These are phyloP conservation scores for Oreortyx pictus DNA, from an alignment of 2,797 vertebrate genomes.

Conservation along the genomic window DNA sequence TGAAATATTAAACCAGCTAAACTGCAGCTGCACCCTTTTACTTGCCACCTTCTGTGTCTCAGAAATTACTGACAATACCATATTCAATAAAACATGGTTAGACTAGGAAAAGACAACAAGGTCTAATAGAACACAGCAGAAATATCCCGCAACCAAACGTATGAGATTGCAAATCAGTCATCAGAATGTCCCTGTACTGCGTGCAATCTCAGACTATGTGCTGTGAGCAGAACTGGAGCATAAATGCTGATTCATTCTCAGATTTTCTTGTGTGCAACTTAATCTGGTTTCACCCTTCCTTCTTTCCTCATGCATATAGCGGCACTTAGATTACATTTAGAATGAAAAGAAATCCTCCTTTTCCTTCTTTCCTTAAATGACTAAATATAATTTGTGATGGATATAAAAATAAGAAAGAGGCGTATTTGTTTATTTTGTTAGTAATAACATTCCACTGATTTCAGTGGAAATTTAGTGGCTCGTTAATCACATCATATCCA, in stretches of 20 bases:
- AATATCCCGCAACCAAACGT: background rate
- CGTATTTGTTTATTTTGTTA: background rate
- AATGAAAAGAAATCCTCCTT: background rate
- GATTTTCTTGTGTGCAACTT: background rate
- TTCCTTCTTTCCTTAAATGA: background rate
- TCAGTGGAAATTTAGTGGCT: background rate
- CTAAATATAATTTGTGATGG: background rate
- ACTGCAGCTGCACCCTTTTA: background rate
- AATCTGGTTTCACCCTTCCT: background rate
- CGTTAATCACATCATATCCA: background rate
- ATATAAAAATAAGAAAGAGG: accelerated
- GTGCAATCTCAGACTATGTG: accelerated
- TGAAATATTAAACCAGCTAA: background rate
- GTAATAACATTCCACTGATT: background rate
- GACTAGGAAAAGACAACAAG: background rate
- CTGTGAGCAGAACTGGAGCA: background rate
- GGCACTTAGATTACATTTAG: background rate
- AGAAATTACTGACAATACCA: background rate
- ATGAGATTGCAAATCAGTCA: background rate
- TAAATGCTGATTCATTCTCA: background rate
- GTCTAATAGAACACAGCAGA: background rate
- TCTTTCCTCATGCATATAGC: background rate
- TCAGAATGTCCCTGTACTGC: background rate
- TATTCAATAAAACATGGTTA: background rate
- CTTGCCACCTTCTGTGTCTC: background rate